Conservation (phyloP, 2,113 vertebrate species). For the Nannobrachium achirus region DNA sequence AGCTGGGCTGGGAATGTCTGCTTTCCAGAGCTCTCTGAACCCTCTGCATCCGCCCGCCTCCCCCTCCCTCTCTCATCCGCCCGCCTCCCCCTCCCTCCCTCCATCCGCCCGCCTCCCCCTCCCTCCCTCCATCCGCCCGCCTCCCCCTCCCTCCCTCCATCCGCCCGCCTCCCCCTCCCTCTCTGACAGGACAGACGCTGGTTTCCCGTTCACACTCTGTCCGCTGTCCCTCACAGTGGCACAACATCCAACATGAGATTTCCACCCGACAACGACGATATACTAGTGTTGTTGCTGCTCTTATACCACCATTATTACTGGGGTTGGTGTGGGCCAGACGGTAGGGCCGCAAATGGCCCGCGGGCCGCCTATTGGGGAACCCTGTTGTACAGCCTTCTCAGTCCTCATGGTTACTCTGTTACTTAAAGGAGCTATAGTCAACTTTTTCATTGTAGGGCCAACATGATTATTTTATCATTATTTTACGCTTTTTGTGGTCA, state of each 20-base stretch:
- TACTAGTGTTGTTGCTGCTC: too few species aligned
- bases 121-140: conserved; percentile 52
- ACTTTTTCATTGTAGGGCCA: too few species aligned
- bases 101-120: conserved; percentile 46
- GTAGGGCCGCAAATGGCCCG: too few species aligned
- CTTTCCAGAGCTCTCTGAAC: conserved; percentile 59
- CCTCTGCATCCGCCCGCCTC: conserved; percentile 42
- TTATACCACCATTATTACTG: too few species aligned
- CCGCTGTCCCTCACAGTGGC: conserved; percentile 23
- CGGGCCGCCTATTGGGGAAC: too few species aligned
- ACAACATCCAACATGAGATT: background rate
- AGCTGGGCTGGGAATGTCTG: conserved; percentile 63
- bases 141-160: conserved; percentile 34
- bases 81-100: conserved; percentile 42
- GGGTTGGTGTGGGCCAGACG: too few species aligned
- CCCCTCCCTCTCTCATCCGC: conserved; percentile 49
- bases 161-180: background rate
- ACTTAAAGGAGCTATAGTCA: too few species aligned
- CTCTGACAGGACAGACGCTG: conserved; percentile 47
- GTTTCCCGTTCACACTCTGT: conserved; percentile 75
- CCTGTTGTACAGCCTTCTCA: too few species aligned
- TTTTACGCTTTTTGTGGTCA: too few species aligned
- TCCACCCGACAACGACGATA: too few species aligned
- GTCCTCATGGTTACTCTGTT: too few species aligned
- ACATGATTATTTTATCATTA: too few species aligned